These are phyloP conservation scores for Drosophila differens DNA, from an alignment of 2,888 invertebrate genomes.

Conservation along the genomic window DNA sequence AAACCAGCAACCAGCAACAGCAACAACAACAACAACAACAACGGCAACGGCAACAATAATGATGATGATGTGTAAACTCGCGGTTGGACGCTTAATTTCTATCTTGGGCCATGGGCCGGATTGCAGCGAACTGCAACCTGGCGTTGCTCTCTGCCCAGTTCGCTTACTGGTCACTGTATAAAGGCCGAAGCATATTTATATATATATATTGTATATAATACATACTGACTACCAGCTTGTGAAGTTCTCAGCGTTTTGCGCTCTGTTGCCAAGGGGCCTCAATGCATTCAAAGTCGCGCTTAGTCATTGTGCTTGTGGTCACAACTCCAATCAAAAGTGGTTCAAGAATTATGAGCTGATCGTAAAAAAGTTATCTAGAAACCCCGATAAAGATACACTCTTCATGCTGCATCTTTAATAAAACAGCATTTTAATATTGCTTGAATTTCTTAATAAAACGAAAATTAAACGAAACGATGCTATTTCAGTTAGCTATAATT, in stretches of 20 bases:
- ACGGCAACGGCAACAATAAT: conserved; percentile 69
- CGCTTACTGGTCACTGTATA: conserved; percentile 4
- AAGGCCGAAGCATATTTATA: conserved; percentile 12
- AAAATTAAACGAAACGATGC: background rate
- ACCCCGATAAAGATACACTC: background rate
- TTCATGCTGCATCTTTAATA: background rate
- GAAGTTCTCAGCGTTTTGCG: conserved; percentile 13
- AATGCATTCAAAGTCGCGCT: conserved; percentile 32
- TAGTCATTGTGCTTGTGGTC: conserved; percentile 38
- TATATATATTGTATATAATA: background rate
- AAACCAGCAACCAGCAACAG: conserved; percentile 22
- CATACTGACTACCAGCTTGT: background rate
- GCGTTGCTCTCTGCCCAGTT: conserved; percentile 10
- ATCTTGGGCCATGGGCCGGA: conserved; percentile 67
- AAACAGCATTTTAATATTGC: background rate
- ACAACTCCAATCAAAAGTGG: conserved; percentile 49
- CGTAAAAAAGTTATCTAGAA: background rate
- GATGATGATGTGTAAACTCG: conserved; percentile 81
- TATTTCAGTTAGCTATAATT: background rate
- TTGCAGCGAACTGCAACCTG: conserved; percentile 27
- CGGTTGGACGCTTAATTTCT: conserved; percentile 80
- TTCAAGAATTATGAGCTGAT: conserved; percentile 40
- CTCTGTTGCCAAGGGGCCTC: conserved; percentile 51
- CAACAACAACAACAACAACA: conserved; percentile 20
- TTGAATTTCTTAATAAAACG: background rate